phyloP scores from a whole-genome alignment of 1,140 invertebrate genomes.

The Papilio polyxenes region DNA sequence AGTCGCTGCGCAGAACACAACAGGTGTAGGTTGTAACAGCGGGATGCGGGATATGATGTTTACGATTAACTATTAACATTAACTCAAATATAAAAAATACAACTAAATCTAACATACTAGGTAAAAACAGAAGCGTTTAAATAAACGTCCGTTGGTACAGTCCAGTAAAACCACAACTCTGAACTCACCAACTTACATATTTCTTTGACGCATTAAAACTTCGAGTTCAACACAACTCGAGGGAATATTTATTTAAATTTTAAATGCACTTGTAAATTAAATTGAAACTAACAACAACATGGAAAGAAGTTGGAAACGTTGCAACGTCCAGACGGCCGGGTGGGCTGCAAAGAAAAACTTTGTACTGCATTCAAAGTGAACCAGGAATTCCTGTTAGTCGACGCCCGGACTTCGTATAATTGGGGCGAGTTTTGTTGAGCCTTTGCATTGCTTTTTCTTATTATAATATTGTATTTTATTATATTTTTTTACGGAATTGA shows the following conservation, averaged over 20 bases:
- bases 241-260: constrained; percentile 22
- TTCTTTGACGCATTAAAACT: constrained; percentile 31
- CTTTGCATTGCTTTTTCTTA: not conserved
- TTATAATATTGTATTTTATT: not conserved
- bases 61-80: too few species aligned
- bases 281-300: constrained; percentile 28
- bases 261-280: constrained; percentile 34
- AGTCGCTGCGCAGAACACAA: too few species aligned
- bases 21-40: not conserved
- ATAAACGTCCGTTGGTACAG: not conserved
- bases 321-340: not conserved
- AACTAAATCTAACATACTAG: too few species aligned
- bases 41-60: too few species aligned
- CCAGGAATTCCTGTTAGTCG: not conserved
- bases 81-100: too few species aligned
- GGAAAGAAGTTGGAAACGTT: not conserved
- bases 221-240: not conserved
- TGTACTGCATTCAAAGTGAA: not conserved
- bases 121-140: not conserved
- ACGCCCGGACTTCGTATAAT: constrained; percentile 12
- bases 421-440: not conserved
- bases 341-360: constrained; percentile 6
- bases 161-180: not conserved
- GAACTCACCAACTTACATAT: constrained; percentile 18
- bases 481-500: too few species aligned